Evolutionary conservation across 2,888 invertebrate genomes (phyloP).

Genomic region (Mythimna lalbum): DNA sequence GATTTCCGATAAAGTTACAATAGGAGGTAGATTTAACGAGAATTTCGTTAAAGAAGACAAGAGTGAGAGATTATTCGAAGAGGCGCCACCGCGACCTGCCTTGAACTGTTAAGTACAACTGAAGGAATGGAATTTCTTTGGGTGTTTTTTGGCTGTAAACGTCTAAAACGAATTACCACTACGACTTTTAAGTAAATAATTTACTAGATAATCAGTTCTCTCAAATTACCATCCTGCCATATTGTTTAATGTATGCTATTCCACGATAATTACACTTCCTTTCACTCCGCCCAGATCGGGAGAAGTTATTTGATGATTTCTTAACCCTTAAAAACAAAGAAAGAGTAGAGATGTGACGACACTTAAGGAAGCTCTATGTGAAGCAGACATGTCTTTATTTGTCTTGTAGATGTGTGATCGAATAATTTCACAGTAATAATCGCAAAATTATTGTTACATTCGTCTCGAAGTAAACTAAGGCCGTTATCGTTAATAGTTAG

Average conservation of each 20-base stretch:
- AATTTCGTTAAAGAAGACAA: too few species aligned
- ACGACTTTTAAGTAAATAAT: too few species aligned
- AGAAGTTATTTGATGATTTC: too few species aligned
- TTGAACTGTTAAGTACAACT: too few species aligned
- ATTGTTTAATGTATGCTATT: slow-evolving; percentile 17
- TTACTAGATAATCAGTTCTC: slow-evolving; percentile 1
- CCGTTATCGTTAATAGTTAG: slow-evolving; percentile 60
- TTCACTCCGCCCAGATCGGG: too few species aligned
- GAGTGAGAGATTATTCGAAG: too few species aligned
- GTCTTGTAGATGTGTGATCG: neutral
- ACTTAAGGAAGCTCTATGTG: neutral
- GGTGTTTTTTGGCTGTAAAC: too few species aligned
- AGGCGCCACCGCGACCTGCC: too few species aligned
- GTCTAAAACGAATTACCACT: too few species aligned
- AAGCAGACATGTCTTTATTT: neutral
- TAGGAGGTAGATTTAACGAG: neutral
- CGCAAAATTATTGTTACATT: slow-evolving; percentile 27
- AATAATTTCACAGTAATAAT: slow-evolving; percentile 30
- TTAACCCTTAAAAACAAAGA: neutral
- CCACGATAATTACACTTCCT: slow-evolving; percentile 22
- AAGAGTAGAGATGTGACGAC: neutral
- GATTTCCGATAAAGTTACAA: neutral
- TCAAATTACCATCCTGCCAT: neutral
- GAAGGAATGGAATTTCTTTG: too few species aligned
- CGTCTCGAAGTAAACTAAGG: slow-evolving; percentile 43